Evolutionary conservation across 2,888 invertebrate genomes (phyloP).

Genomic region (Pyralis farinalis): DNA sequence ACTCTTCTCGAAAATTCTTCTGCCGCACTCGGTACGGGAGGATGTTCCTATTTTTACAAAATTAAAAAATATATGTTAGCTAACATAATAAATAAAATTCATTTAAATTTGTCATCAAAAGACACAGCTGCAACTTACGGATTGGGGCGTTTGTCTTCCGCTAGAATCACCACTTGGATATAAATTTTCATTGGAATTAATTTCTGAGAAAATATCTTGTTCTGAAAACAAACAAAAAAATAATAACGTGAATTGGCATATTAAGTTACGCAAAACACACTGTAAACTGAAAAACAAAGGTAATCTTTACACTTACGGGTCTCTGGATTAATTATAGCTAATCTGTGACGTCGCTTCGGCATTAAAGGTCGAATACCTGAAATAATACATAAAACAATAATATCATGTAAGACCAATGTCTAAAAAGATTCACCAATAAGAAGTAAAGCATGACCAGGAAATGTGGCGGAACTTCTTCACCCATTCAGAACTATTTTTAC

Average conservation of each 20-base stretch:
- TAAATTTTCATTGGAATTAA: conserved; percentile 62
- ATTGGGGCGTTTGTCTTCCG: conserved; percentile 77
- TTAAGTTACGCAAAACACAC: too few relatives aligned
- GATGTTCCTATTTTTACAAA: conserved; percentile 28
- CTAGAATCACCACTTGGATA: conserved; percentile 66
- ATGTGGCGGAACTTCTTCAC: too few relatives aligned
- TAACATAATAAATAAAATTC: not conserved
- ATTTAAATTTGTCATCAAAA: conserved; percentile 2
- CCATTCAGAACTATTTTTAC: too few relatives aligned
- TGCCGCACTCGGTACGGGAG: conserved; percentile 58
- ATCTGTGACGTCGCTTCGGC: conserved; percentile 57
- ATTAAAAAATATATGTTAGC: conserved; percentile 2
- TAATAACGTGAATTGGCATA: too few relatives aligned
- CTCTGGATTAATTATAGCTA: conserved; percentile 63
- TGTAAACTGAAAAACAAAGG: too few relatives aligned
- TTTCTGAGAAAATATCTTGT: conserved; percentile 74
- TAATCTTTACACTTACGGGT: conserved; percentile 51
- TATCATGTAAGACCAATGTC: too few relatives aligned
- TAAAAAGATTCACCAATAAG: too few relatives aligned
- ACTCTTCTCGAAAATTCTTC: conserved; percentile 75
- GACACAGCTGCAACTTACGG: conserved; percentile 46
- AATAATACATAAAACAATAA: conserved; percentile 17
- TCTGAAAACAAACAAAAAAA: conserved; percentile 46
- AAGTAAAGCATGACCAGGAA: too few relatives aligned
- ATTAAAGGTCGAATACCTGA: conserved; percentile 55